phyloP scores from a whole-genome alignment of 2,888 invertebrate genomes.

The Pemphredon lugubris region DNA sequence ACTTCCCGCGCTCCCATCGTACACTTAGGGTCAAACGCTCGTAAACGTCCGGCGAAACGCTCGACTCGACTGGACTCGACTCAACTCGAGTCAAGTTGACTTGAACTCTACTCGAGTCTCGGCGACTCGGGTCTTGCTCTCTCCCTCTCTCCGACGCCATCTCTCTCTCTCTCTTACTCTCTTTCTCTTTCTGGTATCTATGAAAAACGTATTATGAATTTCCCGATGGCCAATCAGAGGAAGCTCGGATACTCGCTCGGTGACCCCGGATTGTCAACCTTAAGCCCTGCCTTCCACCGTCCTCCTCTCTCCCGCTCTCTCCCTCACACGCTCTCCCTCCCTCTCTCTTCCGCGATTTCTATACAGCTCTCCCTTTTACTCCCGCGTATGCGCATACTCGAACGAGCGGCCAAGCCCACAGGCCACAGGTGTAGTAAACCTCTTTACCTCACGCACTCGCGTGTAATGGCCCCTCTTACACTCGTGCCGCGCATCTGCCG shows the following conservation, averaged over 20 bases:
- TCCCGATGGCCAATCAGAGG: slow-evolving; percentile 65
- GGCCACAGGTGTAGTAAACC: slow-evolving; percentile 75
- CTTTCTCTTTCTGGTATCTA: slow-evolving; percentile 48
- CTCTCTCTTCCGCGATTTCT: slow-evolving; percentile 25
- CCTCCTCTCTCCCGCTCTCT: slow-evolving; percentile 19
- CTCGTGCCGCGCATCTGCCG: slow-evolving; percentile 66
- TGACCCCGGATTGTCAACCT: slow-evolving; percentile 66
- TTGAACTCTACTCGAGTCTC: slow-evolving; percentile 24
- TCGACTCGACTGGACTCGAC: slow-evolving; percentile 46
- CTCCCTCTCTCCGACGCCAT: no score
- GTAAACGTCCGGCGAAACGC: slow-evolving; percentile 66
- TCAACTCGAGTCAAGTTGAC: slow-evolving; percentile 39
- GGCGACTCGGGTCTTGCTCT: slow-evolving; percentile 17
- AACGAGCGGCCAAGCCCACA: slow-evolving; percentile 68
- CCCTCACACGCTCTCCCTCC: slow-evolving; percentile 8
- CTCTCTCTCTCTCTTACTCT: no score
- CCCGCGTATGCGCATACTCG: slow-evolving; percentile 25
- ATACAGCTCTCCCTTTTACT: slow-evolving; percentile 33
- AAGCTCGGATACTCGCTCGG: slow-evolving; percentile 30
- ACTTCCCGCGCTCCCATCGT: slow-evolving; percentile 49
- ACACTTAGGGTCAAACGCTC: slow-evolving; percentile 72
- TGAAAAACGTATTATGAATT: slow-evolving; percentile 71
- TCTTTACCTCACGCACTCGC: slow-evolving; percentile 71
- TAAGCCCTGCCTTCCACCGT: slow-evolving; percentile 33
- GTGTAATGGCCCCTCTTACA: slow-evolving; percentile 69